These are phyloP conservation scores for Ceratosolen solmsi DNA, from an alignment of 1,140 invertebrate genomes.

Conservation along the genomic window DNA sequence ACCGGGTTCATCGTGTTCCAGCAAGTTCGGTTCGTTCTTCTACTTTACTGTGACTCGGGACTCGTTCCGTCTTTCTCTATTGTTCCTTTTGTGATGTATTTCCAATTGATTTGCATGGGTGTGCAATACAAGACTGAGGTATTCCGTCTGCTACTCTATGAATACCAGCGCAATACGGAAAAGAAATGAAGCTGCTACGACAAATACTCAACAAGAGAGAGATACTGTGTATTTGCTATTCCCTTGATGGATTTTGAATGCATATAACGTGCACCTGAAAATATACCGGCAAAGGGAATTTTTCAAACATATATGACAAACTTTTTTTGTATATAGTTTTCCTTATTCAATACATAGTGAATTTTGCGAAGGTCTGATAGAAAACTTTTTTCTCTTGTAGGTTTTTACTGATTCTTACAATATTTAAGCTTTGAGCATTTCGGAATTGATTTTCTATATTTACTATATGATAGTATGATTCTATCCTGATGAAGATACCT, in stretches of 20 bases:
- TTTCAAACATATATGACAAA: neutral
- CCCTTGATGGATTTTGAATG: neutral
- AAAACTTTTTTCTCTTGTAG: neutral
- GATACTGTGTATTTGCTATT: neutral
- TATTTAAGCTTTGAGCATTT: slow-evolving; percentile 1
- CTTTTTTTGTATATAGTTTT: neutral
- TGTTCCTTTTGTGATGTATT: neutral
- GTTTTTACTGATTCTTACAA: neutral
- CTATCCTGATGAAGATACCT: too few relatives aligned
- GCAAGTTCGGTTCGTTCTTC: too few relatives aligned
- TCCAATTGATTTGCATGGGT: neutral
- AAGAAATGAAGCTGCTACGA: neutral
- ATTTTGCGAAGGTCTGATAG: slow-evolving; percentile 3
- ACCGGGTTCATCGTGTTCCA: too few relatives aligned
- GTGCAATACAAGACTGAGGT: neutral
- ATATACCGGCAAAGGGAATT: neutral
- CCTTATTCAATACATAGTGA: neutral
- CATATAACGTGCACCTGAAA: neutral
- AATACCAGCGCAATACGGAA: neutral
- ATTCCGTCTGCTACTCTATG: neutral
- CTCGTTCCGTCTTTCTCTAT: neutral
- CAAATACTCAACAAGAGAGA: neutral
- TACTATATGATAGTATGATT: too few relatives aligned
- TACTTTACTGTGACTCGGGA: too few relatives aligned
- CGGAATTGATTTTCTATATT: slow-evolving; percentile 19